phyloP scores from a whole-genome alignment of 2,113 vertebrate genomes.

The Acanthisitta chloris region DNA sequence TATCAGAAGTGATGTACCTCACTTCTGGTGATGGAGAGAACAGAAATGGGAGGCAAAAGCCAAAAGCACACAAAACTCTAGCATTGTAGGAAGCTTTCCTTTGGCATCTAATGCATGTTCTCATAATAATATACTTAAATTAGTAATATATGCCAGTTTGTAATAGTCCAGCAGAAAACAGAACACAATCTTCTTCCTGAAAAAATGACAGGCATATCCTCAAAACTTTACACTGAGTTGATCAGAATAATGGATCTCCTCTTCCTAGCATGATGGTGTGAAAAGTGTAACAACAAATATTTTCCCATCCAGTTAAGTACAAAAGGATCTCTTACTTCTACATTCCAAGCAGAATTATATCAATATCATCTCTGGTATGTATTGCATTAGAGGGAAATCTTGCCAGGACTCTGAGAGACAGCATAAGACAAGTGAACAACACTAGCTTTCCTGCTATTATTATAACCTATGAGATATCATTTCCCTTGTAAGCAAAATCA shows the following conservation, averaged over 20 bases:
- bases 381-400: neutral
- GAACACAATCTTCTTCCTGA: neutral
- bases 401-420: neutral
- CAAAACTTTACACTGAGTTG: neutral
- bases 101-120: neutral
- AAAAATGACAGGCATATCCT: neutral
- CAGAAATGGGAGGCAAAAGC: neutral
- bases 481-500: neutral
- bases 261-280: neutral
- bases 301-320: neutral
- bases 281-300: neutral
- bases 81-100: neutral
- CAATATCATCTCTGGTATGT: neutral
- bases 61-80: neutral
- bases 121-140: neutral
- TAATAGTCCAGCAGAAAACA: neutral
- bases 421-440: neutral
- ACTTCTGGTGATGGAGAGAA: neutral
- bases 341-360: neutral
- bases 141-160: neutral
- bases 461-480: neutral
- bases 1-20: neutral
- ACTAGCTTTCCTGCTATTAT: neutral
- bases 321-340: neutral
- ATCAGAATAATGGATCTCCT: neutral